These are phyloP conservation scores for Sebastes hopkinsi DNA, from an alignment of 2,797 vertebrate species.

Conservation along the genomic window DNA sequence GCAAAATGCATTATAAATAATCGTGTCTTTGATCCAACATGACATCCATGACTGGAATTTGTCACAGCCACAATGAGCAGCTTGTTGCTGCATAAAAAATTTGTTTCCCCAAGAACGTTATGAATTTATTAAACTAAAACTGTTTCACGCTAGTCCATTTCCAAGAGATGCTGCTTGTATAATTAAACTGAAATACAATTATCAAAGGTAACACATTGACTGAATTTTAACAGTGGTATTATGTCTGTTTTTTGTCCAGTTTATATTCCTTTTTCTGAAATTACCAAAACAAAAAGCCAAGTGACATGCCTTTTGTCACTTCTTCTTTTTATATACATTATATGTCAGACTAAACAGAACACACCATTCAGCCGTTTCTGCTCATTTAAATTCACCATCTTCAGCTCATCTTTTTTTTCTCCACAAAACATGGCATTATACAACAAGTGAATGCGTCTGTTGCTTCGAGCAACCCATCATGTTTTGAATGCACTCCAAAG, in stretches of 20 bases:
- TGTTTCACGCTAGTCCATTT: slow-evolving; percentile 49
- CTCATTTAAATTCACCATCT: background rate
- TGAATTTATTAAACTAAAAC: slow-evolving; percentile 63
- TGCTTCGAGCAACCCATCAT: background rate
- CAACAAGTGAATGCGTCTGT: background rate
- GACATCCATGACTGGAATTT: slow-evolving; percentile 53
- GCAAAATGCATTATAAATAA: slow-evolving; percentile 10
- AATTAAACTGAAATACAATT: slow-evolving; percentile 51
- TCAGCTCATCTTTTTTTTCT: background rate
- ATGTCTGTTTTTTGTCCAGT: background rate
- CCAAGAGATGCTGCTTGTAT: slow-evolving; percentile 22
- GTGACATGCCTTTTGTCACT: background rate
- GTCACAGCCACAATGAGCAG: slow-evolving; percentile 50
- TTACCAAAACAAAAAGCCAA: slow-evolving; percentile 2
- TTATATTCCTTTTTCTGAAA: background rate
- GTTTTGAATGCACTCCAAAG: background rate
- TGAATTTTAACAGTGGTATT: background rate
- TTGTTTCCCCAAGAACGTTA: slow-evolving; percentile 18
- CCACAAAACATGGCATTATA: background rate
- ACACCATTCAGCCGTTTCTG: background rate
- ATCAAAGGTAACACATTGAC: slow-evolving; percentile 24
- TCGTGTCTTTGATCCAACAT: slow-evolving; percentile 44
- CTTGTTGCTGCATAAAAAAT: slow-evolving; percentile 45
- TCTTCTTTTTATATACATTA: background rate
- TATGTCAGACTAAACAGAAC: background rate